These are phyloP conservation scores for Petrocephalus zakoni DNA, from an alignment of 2,113 vertebrate species.

Conservation along the genomic window DNA sequence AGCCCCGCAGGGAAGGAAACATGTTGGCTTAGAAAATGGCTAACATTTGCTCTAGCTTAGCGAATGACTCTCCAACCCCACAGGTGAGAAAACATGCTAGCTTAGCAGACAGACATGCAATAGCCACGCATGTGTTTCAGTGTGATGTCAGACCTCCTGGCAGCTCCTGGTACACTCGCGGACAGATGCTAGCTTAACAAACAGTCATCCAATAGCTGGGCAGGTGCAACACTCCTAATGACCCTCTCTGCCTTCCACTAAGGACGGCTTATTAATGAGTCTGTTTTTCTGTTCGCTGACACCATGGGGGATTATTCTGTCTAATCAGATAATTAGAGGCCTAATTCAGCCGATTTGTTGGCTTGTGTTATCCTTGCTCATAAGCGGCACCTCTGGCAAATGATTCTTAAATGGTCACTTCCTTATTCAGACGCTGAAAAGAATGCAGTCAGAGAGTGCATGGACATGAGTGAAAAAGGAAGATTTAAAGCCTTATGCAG, in stretches of 20 bases:
- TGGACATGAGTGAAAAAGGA: not conserved
- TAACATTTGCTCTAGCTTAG: not conserved
- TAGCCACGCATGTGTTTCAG: not conserved
- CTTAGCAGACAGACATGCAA: not conserved
- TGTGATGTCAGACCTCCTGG: not conserved
- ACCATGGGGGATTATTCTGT: slow-evolving; percentile 24
- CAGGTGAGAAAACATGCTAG: not conserved
- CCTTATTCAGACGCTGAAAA: not conserved
- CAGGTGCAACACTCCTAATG: slow-evolving; percentile 42
- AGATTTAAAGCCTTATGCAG: not conserved
- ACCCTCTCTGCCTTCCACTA: slow-evolving; percentile 40
- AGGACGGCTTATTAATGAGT: slow-evolving; percentile 43
- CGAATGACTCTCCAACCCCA: not conserved
- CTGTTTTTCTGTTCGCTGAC: slow-evolving; percentile 21
- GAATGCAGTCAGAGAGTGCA: not conserved
- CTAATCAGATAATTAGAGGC: slow-evolving; percentile 29
- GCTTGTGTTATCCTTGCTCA: slow-evolving; percentile 21
- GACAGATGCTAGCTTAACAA: not conserved
- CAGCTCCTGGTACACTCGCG: not conserved
- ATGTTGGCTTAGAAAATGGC: not conserved
- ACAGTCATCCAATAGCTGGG: slow-evolving; percentile 38
- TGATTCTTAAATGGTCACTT: not conserved
- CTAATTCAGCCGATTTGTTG: slow-evolving; percentile 8
- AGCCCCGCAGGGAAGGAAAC: not conserved
- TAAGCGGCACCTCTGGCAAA: not conserved